Evolutionary conservation across 2,113 vertebrate species (phyloP).

Genomic region (Picathartes gymnocephalus): DNA sequence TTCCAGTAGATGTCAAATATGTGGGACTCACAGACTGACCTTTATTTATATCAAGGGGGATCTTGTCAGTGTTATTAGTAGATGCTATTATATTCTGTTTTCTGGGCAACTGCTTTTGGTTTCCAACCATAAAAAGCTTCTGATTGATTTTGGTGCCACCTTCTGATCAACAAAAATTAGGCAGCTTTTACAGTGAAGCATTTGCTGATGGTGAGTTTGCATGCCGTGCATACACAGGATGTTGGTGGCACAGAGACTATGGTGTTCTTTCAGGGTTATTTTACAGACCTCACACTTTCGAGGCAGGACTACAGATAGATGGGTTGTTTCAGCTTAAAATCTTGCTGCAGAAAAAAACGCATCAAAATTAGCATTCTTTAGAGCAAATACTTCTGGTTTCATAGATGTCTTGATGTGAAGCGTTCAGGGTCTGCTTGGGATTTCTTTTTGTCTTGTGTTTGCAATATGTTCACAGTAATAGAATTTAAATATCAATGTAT

Average conservation of each 20-base stretch:
- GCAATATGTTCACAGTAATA: not conserved
- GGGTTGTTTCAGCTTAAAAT: not conserved
- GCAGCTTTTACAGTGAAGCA: not conserved
- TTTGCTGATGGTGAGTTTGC: not conserved
- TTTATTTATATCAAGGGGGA: not conserved
- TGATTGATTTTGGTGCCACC: constrained; percentile 68
- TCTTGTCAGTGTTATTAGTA: not conserved
- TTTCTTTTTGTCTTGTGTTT: not conserved
- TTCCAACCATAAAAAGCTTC: not conserved
- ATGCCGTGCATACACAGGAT: not conserved
- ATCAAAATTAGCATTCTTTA: not conserved
- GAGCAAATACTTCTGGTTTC: not conserved
- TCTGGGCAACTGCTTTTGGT: not conserved
- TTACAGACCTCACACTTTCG: not conserved
- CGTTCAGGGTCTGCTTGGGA: not conserved
- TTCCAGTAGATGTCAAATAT: not conserved
- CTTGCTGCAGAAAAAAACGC: not conserved
- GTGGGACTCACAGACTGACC: not conserved
- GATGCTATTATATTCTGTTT: not conserved
- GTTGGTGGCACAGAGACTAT: not conserved
- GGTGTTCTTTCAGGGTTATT: not conserved
- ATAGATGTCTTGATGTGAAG: not conserved
- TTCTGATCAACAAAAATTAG: constrained; percentile 56
- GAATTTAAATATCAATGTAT: not conserved
- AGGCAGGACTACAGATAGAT: not conserved